phyloP scores from a whole-genome alignment of 2,888 invertebrate species.

The Dasypolia templi region DNA sequence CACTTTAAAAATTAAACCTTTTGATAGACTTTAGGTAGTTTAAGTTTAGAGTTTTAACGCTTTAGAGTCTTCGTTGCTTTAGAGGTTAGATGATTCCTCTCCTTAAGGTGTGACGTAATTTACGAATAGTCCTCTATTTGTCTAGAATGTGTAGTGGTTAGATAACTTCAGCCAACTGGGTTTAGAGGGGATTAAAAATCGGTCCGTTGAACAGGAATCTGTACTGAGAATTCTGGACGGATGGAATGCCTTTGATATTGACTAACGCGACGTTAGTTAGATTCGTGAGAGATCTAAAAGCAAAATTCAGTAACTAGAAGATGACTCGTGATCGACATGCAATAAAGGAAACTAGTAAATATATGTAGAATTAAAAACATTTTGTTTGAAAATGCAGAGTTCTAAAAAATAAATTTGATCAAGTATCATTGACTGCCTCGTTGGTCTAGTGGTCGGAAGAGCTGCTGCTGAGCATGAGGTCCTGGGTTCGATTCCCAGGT shows the following conservation, averaged over 20 bases:
- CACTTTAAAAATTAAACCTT: no score
- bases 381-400: no score
- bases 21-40: no score
- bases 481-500: no score
- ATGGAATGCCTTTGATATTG: constrained; percentile 47
- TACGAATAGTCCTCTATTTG: background rate
- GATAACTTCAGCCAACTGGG: constrained; percentile 13
- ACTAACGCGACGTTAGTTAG: background rate
- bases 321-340: background rate
- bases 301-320: background rate
- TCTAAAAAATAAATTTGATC: no score
- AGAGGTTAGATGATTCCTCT: background rate
- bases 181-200: constrained; percentile 33
- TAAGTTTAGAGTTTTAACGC: background rate
- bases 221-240: constrained; percentile 14
- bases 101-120: background rate
- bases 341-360: background rate
- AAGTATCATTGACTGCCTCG: no score
- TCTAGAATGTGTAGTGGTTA: background rate
- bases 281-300: constrained; percentile 9
- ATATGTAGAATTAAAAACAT: background rate
- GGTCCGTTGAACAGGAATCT: constrained; percentile 38
- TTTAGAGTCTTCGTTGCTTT: background rate
- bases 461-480: no score
- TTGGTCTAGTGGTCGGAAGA: no score